Evolutionary conservation across 1,140 invertebrate genomes (phyloP).

Genomic region (Drosophila gunungcola): DNA sequence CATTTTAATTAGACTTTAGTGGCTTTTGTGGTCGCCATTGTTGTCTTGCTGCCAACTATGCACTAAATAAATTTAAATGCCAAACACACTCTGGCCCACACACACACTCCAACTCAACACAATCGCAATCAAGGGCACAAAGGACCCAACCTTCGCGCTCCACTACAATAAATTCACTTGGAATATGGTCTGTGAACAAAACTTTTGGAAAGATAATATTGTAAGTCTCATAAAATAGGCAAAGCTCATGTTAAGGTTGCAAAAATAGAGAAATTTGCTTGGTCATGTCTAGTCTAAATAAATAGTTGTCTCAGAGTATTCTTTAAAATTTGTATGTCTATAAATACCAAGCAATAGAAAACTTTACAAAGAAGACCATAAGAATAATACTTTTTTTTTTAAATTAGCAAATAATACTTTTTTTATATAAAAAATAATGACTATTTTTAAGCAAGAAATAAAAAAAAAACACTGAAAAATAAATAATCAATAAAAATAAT

Average conservation of each 20-base stretch:
- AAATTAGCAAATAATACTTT: too few relatives aligned
- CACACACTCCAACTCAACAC: neutral
- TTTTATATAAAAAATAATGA: too few relatives aligned
- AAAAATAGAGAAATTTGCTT: too few relatives aligned
- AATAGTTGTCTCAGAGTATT: too few relatives aligned
- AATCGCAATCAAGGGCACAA: neutral
- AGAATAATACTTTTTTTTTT: too few relatives aligned
- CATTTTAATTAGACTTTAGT: conserved; percentile 64
- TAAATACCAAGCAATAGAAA: too few relatives aligned
- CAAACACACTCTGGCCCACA: conserved; percentile 39
- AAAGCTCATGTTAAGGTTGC: neutral
- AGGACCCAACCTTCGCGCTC: neutral
- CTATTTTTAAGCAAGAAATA: too few relatives aligned
- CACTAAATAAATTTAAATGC: conserved; percentile 60
- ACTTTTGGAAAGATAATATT: neutral
- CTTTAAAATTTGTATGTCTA: too few relatives aligned
- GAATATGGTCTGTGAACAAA: neutral
- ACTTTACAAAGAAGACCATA: too few relatives aligned
- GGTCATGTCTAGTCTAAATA: too few relatives aligned
- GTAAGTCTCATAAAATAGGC: neutral
- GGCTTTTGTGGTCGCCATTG: conserved; percentile 57
- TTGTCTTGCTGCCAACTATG: conserved; percentile 46
- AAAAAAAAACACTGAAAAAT: too few relatives aligned
- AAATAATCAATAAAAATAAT: too few relatives aligned
- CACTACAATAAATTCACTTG: neutral